Conservation (phyloP, 2,888 invertebrate genomes). For the Aphidius colemani region DNA sequence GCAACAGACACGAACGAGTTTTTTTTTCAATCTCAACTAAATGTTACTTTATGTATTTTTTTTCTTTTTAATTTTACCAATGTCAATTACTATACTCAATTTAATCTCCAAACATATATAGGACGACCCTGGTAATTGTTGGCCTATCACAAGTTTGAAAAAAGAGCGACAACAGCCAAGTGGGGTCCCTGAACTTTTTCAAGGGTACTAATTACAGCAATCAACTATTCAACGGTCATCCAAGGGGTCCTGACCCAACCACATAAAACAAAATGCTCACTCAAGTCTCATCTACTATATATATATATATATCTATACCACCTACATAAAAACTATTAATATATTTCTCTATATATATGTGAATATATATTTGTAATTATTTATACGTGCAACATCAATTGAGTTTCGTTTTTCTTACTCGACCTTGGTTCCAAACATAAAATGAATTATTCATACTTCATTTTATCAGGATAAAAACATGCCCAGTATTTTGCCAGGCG, state of each 20-base stretch:
- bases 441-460: conserved; percentile 17
- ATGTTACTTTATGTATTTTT: too few relatives aligned
- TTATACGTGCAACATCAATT: background rate
- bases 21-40: too few relatives aligned
- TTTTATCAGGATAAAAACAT: background rate
- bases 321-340: conserved; percentile 2
- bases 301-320: too few relatives aligned
- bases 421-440: conserved; percentile 3
- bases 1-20: too few relatives aligned
- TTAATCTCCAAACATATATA: conserved; percentile 18
- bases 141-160: conserved; percentile 21
- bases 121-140: conserved; percentile 24
- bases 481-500: too few relatives aligned
- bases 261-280: background rate
- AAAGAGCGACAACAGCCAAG: conserved; percentile 25
- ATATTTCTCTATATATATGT: background rate
- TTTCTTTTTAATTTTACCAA: too few relatives aligned
- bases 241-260: conserved; percentile 23
- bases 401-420: conserved; percentile 4
- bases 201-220: conserved; percentile 37
- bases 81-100: background rate
- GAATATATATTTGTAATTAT: conserved; percentile 6
- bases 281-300: too few relatives aligned
- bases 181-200: conserved; percentile 37
- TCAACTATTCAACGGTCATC: conserved; percentile 29